phyloP scores from a whole-genome alignment of 2,888 invertebrate genomes.

The Frankliniella fusca region DNA sequence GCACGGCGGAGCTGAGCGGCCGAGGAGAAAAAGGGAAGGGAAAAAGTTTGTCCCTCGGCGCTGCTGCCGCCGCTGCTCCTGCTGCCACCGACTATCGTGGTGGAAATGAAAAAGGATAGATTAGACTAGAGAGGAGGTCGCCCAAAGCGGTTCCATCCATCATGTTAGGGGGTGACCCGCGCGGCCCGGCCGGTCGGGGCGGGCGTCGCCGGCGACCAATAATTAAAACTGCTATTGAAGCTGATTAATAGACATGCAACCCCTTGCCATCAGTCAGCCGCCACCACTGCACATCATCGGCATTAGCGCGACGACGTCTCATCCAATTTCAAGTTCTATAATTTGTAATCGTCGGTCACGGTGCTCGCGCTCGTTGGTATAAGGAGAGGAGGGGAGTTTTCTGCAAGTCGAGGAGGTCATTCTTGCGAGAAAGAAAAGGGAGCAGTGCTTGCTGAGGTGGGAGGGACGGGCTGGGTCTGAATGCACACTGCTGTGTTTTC shows the following conservation, averaged over 20 bases:
- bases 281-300: neutral
- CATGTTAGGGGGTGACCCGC: neutral
- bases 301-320: neutral
- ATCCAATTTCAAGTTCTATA: constrained; percentile 10
- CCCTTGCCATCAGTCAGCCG: constrained; percentile 10
- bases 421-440: no score
- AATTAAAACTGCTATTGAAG: constrained; percentile 25
- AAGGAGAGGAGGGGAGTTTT: neutral
- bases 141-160: no score
- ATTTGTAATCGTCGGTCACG: constrained; percentile 6
- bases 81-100: neutral
- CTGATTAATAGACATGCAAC: constrained; percentile 1
- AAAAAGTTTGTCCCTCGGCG: constrained; percentile 16
- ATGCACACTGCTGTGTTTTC: no score
- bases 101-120: no score
- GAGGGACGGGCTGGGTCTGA: no score
- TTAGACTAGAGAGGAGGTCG: no score
- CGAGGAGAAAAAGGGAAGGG: neutral
- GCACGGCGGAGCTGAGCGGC: neutral
- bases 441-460: no score
- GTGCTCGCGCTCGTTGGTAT: neutral
- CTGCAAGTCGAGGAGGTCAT: neutral
- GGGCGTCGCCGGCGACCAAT: neutral
- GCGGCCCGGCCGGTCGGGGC: neutral
- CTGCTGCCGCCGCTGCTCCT: neutral